These are phyloP conservation scores for Pachymerium ferrugineum DNA, from an alignment of 2,888 invertebrate genomes.

Conservation along the genomic window DNA sequence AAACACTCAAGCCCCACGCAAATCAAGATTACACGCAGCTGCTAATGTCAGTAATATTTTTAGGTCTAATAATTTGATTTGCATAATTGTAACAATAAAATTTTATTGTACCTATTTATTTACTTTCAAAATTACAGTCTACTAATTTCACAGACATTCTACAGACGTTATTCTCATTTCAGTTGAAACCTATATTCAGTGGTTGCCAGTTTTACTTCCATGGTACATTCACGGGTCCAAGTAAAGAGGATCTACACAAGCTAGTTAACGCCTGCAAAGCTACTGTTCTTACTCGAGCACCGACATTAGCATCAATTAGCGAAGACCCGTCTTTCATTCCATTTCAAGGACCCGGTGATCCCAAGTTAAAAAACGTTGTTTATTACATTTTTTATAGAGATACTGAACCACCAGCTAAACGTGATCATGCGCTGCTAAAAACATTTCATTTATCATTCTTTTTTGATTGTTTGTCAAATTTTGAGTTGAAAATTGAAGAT, in stretches of 20 bases:
- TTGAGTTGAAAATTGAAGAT: not conserved
- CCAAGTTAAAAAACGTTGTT: not conserved
- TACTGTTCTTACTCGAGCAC: not conserved
- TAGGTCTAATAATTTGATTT: no score
- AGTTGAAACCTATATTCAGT: not conserved
- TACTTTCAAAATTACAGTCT: no score
- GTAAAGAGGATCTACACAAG: not conserved
- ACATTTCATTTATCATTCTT: not conserved
- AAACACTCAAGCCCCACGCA: not conserved
- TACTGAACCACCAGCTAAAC: not conserved
- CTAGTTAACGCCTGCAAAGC: not conserved
- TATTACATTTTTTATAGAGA: not conserved
- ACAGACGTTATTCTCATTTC: not conserved
- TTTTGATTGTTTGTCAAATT: not conserved
- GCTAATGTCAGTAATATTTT: no score
- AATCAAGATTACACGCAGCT: not conserved
- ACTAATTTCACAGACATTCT: no score
- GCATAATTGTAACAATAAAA: no score
- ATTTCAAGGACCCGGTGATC: not conserved
- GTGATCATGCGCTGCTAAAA: not conserved
- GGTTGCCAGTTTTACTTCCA: not conserved
- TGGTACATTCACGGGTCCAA: not conserved
- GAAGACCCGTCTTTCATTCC: not conserved
- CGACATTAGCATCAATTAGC: not conserved
- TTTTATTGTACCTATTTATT: no score